Percentiles rank a stretch among this genome's conserved stretches.
Evolutionary conservation across 2,113 vertebrate genomes (phyloP).

Genomic region (Gnathonemus longibarbis): DNA sequence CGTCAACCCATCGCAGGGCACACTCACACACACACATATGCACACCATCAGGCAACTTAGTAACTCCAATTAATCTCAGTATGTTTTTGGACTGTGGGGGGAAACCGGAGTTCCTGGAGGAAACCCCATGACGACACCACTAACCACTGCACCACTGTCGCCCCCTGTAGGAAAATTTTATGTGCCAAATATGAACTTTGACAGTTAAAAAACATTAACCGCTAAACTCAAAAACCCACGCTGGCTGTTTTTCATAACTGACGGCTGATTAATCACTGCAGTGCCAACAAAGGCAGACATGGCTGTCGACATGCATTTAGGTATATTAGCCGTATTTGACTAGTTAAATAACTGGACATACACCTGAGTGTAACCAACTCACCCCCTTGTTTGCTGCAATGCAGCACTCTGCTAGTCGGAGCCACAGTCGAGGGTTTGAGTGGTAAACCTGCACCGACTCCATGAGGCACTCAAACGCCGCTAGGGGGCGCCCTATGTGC

Average conservation of each 20-base stretch:
- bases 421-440: constrained; percentile 91
- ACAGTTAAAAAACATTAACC: background rate
- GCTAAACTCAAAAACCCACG: background rate
- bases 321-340: too few relatives aligned
- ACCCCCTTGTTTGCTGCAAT: constrained; percentile 96
- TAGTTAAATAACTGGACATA: background rate
- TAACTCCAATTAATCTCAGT: too few relatives aligned
- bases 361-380: constrained; percentile 35
- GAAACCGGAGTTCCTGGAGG: too few relatives aligned
- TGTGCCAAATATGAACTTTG: background rate
- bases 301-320: background rate
- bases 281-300: background rate
- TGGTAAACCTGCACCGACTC: constrained; percentile 97
- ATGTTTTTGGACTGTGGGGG: too few relatives aligned
- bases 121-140: too few relatives aligned
- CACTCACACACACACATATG: too few relatives aligned
- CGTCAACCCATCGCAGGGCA: too few relatives aligned
- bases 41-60: too few relatives aligned
- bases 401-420: constrained; percentile 92
- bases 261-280: background rate
- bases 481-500: constrained; percentile 85
- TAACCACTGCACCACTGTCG: too few relatives aligned
- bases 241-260: background rate
- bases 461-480: constrained; percentile 93
- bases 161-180: background rate